These are phyloP conservation scores for Gymnoscopelus braueri DNA, from an alignment of 2,797 vertebrate genomes.

Conservation along the genomic window DNA sequence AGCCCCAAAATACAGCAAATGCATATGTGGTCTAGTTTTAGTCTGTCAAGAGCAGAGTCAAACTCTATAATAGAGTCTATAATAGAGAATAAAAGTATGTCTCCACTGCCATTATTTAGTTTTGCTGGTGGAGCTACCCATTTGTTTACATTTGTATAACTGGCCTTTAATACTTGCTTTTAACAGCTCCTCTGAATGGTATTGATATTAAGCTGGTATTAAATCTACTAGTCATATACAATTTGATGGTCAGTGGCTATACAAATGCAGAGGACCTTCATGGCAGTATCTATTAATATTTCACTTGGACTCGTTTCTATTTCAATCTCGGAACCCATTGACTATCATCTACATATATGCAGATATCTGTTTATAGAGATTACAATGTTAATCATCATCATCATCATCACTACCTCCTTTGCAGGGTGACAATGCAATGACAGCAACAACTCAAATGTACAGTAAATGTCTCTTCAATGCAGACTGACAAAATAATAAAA, in stretches of 20 bases:
- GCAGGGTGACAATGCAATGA: not conserved
- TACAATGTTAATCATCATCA: not conserved
- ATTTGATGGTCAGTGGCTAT: not conserved
- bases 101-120: too few species aligned
- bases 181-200: too few species aligned
- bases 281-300: not conserved
- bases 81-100: too few species aligned
- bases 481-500: constrained; percentile 19
- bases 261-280: not conserved
- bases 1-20: too few species aligned
- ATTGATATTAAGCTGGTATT: not conserved
- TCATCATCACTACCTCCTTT: not conserved
- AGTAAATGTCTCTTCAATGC: not conserved
- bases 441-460: not conserved
- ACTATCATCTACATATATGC: too few species aligned
- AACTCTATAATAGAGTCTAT: too few species aligned
- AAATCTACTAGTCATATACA: not conserved
- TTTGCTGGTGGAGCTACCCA: too few species aligned
- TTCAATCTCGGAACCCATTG: not conserved
- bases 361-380: too few species aligned
- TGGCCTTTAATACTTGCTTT: too few species aligned
- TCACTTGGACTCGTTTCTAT: not conserved
- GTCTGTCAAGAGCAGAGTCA: too few species aligned
- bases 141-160: too few species aligned
- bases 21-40: too few species aligned